A percentile compares a stretch with the other conserved stretches of the same genome.
Conservation (phyloP, 2,888 invertebrate species). For the Drosophila quinaria region DNA sequence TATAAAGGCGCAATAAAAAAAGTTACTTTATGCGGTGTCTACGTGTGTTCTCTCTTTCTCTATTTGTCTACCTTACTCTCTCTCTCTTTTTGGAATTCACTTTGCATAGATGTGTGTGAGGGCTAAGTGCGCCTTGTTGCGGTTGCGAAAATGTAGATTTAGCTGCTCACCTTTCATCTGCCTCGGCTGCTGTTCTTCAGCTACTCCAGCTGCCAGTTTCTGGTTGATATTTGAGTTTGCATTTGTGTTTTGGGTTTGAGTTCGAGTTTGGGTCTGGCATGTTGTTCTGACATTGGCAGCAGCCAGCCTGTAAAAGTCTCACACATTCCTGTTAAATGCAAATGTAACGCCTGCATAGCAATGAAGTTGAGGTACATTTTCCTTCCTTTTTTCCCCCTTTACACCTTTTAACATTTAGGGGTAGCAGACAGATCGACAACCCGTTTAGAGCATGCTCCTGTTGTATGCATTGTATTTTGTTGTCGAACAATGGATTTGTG, state of each 20-base stretch:
- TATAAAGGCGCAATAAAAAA: constrained; percentile 77
- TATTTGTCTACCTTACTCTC: background rate
- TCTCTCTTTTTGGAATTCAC: background rate
- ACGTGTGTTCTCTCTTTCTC: constrained; percentile 53
- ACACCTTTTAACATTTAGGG: constrained; percentile 13
- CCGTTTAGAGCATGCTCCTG: background rate
- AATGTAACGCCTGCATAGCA: constrained; percentile 63
- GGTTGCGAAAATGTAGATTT: constrained; percentile 75
- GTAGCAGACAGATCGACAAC: constrained; percentile 6
- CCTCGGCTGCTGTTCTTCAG: constrained; percentile 11
- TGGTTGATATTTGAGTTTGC: constrained; percentile 34
- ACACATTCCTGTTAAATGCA: constrained; percentile 56
- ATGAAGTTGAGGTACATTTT: constrained; percentile 50
- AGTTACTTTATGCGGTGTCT: constrained; percentile 75
- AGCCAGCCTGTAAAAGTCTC: constrained; percentile 64
- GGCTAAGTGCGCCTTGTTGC: constrained; percentile 73
- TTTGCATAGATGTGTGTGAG: constrained; percentile 21
- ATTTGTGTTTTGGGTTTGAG: constrained; percentile 16
- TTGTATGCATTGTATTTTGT: constrained; percentile 53
- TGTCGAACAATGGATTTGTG: constrained; percentile 53
- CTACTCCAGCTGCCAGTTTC: constrained; percentile 11
- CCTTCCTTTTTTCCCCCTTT: background rate
- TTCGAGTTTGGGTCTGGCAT: constrained; percentile 49
- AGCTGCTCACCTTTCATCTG: constrained; percentile 51
- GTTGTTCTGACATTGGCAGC: constrained; percentile 66